Conservation (phyloP, 2,113 vertebrate genomes). For the Eudyptes chrysolophus region DNA sequence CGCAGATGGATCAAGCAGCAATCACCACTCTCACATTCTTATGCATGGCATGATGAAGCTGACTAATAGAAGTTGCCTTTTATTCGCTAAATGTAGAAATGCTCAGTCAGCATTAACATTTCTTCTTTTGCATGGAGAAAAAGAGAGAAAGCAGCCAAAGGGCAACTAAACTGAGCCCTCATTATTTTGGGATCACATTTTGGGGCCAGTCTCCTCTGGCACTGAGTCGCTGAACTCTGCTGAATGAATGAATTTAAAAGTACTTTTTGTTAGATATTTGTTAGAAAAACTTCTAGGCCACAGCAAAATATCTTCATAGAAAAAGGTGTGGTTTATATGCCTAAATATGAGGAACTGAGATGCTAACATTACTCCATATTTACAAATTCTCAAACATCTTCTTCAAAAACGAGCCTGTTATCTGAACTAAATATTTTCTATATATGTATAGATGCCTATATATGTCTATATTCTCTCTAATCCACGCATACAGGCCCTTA, state of each 20-base stretch:
- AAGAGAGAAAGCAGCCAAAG: neutral
- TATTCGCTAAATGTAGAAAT: neutral
- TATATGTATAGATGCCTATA: too few relatives aligned
- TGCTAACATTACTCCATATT: neutral
- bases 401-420: neutral
- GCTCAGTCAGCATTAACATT: neutral
- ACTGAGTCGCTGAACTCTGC: neutral
- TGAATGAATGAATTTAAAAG: neutral
- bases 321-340: neutral
- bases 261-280: neutral
- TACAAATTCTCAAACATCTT: neutral
- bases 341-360: neutral
- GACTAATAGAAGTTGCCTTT: neutral
- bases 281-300: neutral
- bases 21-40: neutral
- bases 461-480: neutral
- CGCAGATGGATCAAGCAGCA: neutral
- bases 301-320: neutral
- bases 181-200: slow-evolving; percentile 22
- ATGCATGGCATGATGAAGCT: neutral
- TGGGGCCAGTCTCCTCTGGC: neutral
- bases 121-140: neutral
- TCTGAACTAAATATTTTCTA: neutral
- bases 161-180: neutral
- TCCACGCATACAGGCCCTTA: neutral